Conservation (phyloP, 2,888 invertebrate species). For the Philereme vetulata region DNA sequence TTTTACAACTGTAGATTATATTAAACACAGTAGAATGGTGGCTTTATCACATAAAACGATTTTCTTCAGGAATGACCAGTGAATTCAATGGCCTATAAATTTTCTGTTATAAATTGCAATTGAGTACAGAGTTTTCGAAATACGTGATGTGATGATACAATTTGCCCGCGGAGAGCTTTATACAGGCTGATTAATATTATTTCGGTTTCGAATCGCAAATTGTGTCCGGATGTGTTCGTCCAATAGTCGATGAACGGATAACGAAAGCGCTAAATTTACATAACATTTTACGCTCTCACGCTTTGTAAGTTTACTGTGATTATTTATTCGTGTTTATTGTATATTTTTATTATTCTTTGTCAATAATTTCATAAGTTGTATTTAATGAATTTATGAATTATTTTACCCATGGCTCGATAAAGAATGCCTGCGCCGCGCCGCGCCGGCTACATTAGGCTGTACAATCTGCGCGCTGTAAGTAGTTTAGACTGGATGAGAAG, state of each 20-base stretch:
- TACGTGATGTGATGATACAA: background rate
- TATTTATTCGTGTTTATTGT: conserved; percentile 5
- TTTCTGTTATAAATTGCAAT: background rate
- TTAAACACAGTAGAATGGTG: too few relatives aligned
- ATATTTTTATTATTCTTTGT: conserved; percentile 1
- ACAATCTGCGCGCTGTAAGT: too few relatives aligned
- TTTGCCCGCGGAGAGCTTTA: conserved; percentile 1
- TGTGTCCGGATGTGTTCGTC: background rate
- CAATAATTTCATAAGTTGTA: too few relatives aligned
- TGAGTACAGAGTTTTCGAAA: background rate
- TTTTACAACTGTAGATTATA: too few relatives aligned
- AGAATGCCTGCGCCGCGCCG: too few relatives aligned
- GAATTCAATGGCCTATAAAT: too few relatives aligned
- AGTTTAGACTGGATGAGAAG: too few relatives aligned
- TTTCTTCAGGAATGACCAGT: too few relatives aligned
- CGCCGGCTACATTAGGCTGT: too few relatives aligned
- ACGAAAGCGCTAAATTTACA: conserved; percentile 8
- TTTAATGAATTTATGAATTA: too few relatives aligned
- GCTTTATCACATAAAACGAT: too few relatives aligned
- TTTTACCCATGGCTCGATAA: too few relatives aligned
- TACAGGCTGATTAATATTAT: conserved; percentile 3
- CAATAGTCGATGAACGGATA: conserved; percentile 4
- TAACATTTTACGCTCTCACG: conserved; percentile 7
- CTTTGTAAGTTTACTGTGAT: background rate
- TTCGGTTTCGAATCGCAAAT: background rate